phyloP scores from a whole-genome alignment of 2,797 vertebrate species.

The Ataeniobius toweri region DNA sequence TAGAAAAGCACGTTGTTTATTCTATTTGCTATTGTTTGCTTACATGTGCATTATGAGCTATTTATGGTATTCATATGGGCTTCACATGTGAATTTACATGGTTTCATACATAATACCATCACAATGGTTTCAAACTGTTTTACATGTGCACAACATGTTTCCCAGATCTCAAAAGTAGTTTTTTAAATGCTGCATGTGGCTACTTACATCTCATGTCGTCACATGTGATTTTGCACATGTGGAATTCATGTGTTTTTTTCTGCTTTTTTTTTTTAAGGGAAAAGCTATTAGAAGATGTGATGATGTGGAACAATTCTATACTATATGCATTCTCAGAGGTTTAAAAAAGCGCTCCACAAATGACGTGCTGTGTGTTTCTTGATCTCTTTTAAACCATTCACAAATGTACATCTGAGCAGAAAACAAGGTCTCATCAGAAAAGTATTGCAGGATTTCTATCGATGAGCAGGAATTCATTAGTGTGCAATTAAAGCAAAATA shows the following conservation, averaged over 20 bases:
- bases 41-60: too few species aligned
- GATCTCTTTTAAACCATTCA: slow-evolving; percentile 31
- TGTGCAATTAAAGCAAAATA: slow-evolving; percentile 10
- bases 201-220: neutral
- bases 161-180: neutral
- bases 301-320: slow-evolving; percentile 23
- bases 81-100: too few species aligned
- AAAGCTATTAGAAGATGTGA: slow-evolving; percentile 32
- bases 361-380: slow-evolving; percentile 27
- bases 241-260: neutral
- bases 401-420: slow-evolving; percentile 41
- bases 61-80: too few species aligned
- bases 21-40: too few species aligned
- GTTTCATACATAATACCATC: neutral
- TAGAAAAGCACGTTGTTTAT: too few species aligned
- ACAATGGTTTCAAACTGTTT: neutral
- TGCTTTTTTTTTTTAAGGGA: slow-evolving; percentile 5
- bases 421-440: slow-evolving; percentile 43
- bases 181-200: neutral
- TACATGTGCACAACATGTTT: neutral
- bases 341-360: slow-evolving; percentile 43
- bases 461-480: slow-evolving; percentile 50
- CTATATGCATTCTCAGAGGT: slow-evolving; percentile 51
- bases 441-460: slow-evolving; percentile 48
- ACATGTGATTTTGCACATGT: neutral